Evolutionary conservation across 1,140 invertebrate genomes (phyloP), one percentile per base, ranked within the genome.

Genomic region (Drosophila obscura): DNA sequence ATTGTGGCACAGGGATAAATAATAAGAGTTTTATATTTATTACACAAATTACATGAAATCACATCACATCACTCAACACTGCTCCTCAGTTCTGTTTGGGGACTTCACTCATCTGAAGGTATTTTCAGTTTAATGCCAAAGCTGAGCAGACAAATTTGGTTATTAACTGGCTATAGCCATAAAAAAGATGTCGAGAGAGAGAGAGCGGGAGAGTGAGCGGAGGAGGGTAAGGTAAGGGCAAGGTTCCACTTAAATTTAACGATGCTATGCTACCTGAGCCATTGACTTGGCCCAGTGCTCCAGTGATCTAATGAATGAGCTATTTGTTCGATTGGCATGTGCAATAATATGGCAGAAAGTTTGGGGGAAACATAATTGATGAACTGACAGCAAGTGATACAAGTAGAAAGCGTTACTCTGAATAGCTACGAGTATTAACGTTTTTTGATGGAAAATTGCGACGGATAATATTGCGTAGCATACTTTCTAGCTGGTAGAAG

Each of bases 61-160:
- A 45, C 45, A 41, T 2, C 41, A 35, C 67, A 71, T 71, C 67
- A 58, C 35, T 71, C 67, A 69, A 35, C 24, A 11, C 44, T 39
- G 31, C 5, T 9, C 26, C 64, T 50, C 66, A 65, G 35, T 68
- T 57, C 55, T 55, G 28, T 43, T 35, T 19, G 19, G 3, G 49
- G 44, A 50, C 60, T 63, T 24, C 57, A 67, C 64, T 60, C 65
- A 69, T 69, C 52, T 50, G 35, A 5, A n/a, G 58, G 67, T 45
- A 41, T 49, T 49, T 28, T 57, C n/a, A 19, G 51, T 15, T 71
- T 39, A 69, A 58, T 41, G 59, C 48, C 49, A 48, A 9, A 68
- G 80, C 77, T 77, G 66, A 84, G 80, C 72, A 75, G 69, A 87
- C 82, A 85, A 87, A 87, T 85, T 85, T 87, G 69, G 56, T 78